Evolutionary conservation across 2,888 invertebrate genomes (phyloP).

Genomic region (Acrocera orbiculus): DNA sequence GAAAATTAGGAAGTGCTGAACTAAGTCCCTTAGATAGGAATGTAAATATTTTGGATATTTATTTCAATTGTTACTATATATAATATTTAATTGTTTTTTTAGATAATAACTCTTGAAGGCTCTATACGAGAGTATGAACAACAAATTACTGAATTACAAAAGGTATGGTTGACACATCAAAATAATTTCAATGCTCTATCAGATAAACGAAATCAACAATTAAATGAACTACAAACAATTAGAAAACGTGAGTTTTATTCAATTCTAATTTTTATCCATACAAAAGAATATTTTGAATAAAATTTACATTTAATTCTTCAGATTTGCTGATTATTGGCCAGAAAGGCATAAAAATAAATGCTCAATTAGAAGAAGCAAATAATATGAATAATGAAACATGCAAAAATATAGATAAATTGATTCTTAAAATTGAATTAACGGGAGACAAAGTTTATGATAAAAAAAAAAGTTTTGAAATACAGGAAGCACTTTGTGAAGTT

Average conservation of each 20-base stretch:
- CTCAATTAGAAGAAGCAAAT: conserved; percentile 40
- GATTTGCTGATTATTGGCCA: conserved; percentile 45
- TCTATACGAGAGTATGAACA: conserved; percentile 42
- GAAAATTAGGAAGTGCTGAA: conserved; percentile 32
- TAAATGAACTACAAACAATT: conserved; percentile 49
- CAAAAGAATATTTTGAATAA: neutral
- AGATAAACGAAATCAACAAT: conserved; percentile 46
- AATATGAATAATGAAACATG: conserved; percentile 39
- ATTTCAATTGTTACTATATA: too few species aligned
- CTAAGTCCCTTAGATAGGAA: conserved; percentile 15
- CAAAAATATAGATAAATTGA: conserved; percentile 40
- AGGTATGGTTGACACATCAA: conserved; percentile 61
- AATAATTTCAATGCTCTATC: conserved; percentile 51
- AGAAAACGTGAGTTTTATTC: conserved; percentile 42
- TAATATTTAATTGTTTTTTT: too few species aligned
- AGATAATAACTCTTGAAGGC: conserved; percentile 47
- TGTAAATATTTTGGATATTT: too few species aligned
- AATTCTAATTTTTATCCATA: neutral
- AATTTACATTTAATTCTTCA: conserved; percentile 11
- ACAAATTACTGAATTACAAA: conserved; percentile 46
- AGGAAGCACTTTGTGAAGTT: conserved; percentile 38
- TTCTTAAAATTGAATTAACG: conserved; percentile 40
- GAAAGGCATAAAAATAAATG: conserved; percentile 50
- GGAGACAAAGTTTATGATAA: conserved; percentile 39
- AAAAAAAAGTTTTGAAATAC: conserved; percentile 33